Evolutionary conservation across 1,140 invertebrate species (phyloP).

Genomic region (Pogonomyrmex californicus): DNA sequence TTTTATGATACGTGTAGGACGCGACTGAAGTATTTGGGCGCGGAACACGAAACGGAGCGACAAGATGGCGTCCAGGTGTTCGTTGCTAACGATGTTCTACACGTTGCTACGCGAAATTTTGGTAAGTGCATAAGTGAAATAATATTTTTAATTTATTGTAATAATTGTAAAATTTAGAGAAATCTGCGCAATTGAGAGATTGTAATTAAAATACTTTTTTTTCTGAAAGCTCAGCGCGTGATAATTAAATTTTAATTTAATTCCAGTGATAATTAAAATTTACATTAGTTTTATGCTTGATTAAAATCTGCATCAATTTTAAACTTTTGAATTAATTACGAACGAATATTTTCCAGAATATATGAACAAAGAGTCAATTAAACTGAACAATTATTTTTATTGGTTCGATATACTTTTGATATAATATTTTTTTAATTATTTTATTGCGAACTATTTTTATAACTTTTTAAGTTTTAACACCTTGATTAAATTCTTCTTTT

Average conservation of each 20-base stretch:
- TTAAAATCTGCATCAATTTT: not conserved
- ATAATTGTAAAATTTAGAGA: conserved; percentile 4
- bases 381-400: conserved; percentile 4
- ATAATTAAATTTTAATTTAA: conserved; percentile 28
- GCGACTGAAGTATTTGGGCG: not conserved
- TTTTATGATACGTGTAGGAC: not conserved
- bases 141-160: conserved; percentile 16
- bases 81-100: not conserved
- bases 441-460: not conserved
- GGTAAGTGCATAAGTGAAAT: not conserved
- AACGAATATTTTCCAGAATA: not conserved
- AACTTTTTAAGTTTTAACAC: not conserved
- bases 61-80: not conserved
- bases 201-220: conserved; percentile 10
- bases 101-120: not conserved
- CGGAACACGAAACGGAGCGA: not conserved
- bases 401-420: not conserved
- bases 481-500: not conserved
- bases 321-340: not conserved
- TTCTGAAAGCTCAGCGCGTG: not conserved
- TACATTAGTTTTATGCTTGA: not conserved
- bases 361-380: not conserved
- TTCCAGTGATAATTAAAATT: conserved; percentile 15
- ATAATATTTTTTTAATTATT: conserved; percentile 29
- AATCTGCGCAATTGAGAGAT: not conserved